Base-by-base conservation (phyloP, 2,888 invertebrate species). In the Scaptomyza parva region DNA sequence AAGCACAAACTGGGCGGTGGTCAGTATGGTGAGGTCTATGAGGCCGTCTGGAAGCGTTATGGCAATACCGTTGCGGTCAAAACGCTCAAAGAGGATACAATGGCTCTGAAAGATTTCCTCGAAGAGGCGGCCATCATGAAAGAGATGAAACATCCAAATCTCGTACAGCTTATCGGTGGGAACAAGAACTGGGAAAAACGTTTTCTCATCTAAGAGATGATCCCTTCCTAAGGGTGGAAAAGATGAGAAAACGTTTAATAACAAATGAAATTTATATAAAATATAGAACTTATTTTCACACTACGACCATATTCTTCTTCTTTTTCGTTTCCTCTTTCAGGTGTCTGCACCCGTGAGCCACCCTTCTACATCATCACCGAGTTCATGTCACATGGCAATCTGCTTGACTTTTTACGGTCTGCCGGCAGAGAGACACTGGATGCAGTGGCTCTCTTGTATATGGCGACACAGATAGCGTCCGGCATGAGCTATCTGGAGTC, bases 61-160 rank as follows among this genome's bases (percentile, higher is more conserved):
- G 98, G 97, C 90, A 97, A 97, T 93, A 99, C 98, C 2, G 99
- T 99, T 52, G 99, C 99, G 28, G 99, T 99, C 11, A 99, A 99
- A 93, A 99, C 99, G 0, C 93, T 99, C 12, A 99, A 99, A 94
- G 99, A 99, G 92, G 99, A 99, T 91, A 99, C 99, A 18, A 99
- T 99, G 99, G 99, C 99, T 11, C 93, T 99, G 62, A 99, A 99
- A 92, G 99, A 99, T 92, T 99, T 99, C 92, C 93, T 99, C 51
- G 99, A 99, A 90, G 99, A 99, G 92, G 99, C 99, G 1, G 96
- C 97, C 55, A 98, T 99, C 60, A 99, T 99, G 99, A 99, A 99
- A 91, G 99, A 99, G 92, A 98, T 99, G 98, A 97, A 98, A 86
- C 99, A 99, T 93, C 96, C 98, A 24, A 99, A 99, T 93, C 94